Evolutionary conservation across 1,140 invertebrate species (phyloP).

Genomic region (Ceratina calcarata): DNA sequence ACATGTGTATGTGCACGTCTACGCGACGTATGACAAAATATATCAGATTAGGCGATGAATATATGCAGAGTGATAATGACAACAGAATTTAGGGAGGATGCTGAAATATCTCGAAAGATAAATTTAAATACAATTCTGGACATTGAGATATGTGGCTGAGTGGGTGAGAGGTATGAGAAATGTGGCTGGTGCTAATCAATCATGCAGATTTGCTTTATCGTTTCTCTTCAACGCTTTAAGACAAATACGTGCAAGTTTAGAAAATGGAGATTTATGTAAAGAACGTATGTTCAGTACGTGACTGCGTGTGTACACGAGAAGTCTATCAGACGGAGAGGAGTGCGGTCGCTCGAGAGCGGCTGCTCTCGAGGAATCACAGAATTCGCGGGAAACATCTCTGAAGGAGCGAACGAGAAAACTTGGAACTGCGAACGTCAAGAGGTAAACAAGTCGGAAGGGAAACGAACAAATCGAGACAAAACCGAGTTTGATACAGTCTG

Average conservation of each 20-base stretch:
- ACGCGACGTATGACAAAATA: neutral
- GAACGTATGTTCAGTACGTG: neutral
- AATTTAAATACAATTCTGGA: no score
- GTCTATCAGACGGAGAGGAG: neutral
- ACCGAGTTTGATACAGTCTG: slow-evolving; percentile 9
- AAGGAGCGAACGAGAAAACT: slow-evolving; percentile 10
- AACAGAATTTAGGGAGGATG: no score
- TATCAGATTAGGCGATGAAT: neutral
- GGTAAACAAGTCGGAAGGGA: slow-evolving; percentile 26
- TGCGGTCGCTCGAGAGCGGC: neutral
- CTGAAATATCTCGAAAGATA: no score
- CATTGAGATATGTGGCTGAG: no score
- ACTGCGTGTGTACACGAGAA: neutral
- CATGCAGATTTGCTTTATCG: no score
- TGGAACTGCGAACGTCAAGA: slow-evolving; percentile 2
- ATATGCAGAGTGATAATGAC: slow-evolving; percentile 3
- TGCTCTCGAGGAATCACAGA: neutral
- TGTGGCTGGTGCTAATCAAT: no score
- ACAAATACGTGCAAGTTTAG: no score
- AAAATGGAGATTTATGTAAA: neutral
- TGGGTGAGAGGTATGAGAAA: no score
- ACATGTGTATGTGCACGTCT: neutral
- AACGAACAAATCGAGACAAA: slow-evolving; percentile 26
- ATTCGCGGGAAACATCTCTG: slow-evolving; percentile 17
- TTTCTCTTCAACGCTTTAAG: no score